These are phyloP conservation scores for Mythimna impura DNA, from an alignment of 2,888 invertebrate genomes.

Conservation along the genomic window DNA sequence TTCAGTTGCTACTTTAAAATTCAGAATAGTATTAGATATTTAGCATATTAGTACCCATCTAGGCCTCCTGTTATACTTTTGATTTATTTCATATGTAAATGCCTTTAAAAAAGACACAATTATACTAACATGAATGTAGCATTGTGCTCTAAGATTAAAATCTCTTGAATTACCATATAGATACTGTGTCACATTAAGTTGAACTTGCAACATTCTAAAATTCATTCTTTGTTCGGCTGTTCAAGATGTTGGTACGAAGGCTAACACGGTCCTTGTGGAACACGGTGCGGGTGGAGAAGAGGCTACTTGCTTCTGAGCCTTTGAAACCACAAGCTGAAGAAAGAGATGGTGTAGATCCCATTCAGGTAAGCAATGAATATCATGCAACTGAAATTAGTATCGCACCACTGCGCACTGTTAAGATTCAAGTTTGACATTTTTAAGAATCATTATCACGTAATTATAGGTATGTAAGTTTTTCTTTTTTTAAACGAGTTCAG, in stretches of 20 bases:
- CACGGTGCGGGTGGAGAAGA: conserved; percentile 74
- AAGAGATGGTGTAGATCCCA: conserved; percentile 77
- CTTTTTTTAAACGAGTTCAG: too few relatives aligned
- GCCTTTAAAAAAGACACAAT: background rate
- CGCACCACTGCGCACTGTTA: background rate
- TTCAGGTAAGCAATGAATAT: conserved; percentile 74
- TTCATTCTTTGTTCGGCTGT: conserved; percentile 50
- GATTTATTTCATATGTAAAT: conserved; percentile 29
- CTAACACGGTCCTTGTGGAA: conserved; percentile 81
- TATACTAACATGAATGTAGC: background rate
- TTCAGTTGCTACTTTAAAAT: background rate
- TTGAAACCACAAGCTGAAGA: conserved; percentile 76
- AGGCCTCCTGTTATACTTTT: background rate
- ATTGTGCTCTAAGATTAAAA: conserved; percentile 46
- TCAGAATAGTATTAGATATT: background rate
- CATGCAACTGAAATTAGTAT: background rate
- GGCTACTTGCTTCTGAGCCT: conserved; percentile 82
- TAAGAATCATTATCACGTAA: background rate
- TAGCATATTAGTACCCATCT: conserved; percentile 1
- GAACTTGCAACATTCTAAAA: conserved; percentile 22
- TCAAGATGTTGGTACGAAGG: conserved; percentile 84
- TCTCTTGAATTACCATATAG: conserved; percentile 55
- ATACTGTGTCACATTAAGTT: conserved; percentile 33
- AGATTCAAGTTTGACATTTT: background rate
- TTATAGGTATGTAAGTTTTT: too few relatives aligned